Base-by-base conservation (phyloP, 1,140 invertebrate genomes). In the Micrasema longulum region DNA sequence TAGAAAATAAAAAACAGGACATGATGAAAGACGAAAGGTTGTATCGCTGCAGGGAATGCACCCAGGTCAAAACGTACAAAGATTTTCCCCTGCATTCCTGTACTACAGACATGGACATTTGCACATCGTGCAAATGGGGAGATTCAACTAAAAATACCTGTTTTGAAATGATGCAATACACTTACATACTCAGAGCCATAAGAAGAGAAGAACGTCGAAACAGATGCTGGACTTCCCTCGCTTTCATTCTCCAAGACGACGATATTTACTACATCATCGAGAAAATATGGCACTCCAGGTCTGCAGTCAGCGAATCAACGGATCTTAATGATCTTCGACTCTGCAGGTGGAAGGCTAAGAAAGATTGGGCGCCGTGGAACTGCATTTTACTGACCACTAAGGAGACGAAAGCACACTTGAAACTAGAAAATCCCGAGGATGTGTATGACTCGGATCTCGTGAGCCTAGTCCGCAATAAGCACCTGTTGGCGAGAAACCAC, bases 351-450 rank as follows among this genome's bases (percentile, higher is more conserved):
- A 78, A 86, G 36, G 80, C 81, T 1, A 74, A 87, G 3, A 77
- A 86, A 36, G 87, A 88, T 43, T 92, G 91, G 91, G 85, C 88
- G 7, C 91, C 91, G 0, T 92, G 91, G 91, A 92, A 92, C 77
- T 91, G 89, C 75, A 86, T 92, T 62, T 77, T 92, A 16, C 79
- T 92, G 1, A 91, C 90, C 0, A 78, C 86, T 1, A 85, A 89
- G 50, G 91, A 92, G 80, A 87, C 87, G 47, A 87, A 89, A 67
- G 80, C 83, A 3, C 91, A 92, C 75, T 76, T 87, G 41, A 85
- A 82, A 71, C 76, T 89, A 7, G 78, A 83, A 23, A 73, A 80
- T 11, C 81, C 87, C 14, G 83, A 87, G 63, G 76, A 81, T 9
- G 83, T 87, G 0, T 89, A 89, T 73, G 88, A 88, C 71, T 80